Percentiles rank a stretch among this genome's conserved stretches.
Evolutionary conservation across 2,888 invertebrate species (phyloP).

Genomic region (Protonemura montana): DNA sequence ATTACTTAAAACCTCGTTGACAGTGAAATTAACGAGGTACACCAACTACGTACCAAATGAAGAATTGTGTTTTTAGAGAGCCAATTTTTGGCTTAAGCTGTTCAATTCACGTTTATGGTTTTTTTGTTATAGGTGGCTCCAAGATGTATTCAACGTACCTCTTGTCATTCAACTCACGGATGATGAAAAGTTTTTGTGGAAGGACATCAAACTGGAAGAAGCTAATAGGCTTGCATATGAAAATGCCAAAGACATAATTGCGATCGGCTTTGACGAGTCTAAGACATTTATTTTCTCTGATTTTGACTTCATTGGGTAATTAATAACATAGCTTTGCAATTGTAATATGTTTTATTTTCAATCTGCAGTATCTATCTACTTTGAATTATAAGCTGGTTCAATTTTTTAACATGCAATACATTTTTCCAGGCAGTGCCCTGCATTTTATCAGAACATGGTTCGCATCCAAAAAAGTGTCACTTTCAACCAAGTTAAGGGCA

Average conservation of each 20-base stretch:
- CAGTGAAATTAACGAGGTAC: too few relatives aligned
- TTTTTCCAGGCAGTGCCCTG: conserved; percentile 77
- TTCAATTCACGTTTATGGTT: background rate
- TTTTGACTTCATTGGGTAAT: conserved; percentile 90
- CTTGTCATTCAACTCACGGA: conserved; percentile 97
- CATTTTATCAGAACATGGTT: conserved; percentile 92
- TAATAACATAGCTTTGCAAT: too few relatives aligned
- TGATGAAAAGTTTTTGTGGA: conserved; percentile 98
- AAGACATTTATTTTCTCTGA: conserved; percentile 98
- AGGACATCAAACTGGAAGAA: conserved; percentile 88
- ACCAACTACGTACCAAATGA: too few relatives aligned
- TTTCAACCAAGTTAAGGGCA: conserved; percentile 96
- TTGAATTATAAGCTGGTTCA: background rate
- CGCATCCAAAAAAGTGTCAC: conserved; percentile 94
- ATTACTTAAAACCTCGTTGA: too few relatives aligned
- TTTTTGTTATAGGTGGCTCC: conserved; percentile 79
- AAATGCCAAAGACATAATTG: conserved; percentile 98
- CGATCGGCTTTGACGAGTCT: conserved; percentile 90
- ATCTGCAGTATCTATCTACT: background rate
- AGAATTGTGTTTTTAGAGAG: too few relatives aligned
- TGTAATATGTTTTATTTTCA: too few relatives aligned
- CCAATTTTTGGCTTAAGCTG: too few relatives aligned
- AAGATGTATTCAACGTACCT: conserved; percentile 95
- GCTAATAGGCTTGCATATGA: conserved; percentile 83
- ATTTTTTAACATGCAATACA: background rate